These are phyloP conservation scores for Australoheros scitulus DNA, from an alignment of 2,113 vertebrate genomes.

Conservation along the genomic window DNA sequence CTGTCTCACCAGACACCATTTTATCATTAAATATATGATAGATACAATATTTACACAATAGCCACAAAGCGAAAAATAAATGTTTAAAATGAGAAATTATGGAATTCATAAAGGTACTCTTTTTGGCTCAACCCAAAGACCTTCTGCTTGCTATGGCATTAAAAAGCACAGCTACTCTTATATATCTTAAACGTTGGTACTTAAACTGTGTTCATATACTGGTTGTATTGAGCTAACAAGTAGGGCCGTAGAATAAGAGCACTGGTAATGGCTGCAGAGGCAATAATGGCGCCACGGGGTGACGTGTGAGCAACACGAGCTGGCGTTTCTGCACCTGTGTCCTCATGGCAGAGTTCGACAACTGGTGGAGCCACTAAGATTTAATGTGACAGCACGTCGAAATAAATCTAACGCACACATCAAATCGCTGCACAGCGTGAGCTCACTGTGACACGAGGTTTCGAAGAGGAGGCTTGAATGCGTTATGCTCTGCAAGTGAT, in stretches of 20 bases:
- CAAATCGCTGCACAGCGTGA: not conserved
- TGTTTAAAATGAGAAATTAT: no score
- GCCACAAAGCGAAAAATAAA: no score
- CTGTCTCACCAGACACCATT: no score
- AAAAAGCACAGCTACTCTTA: no score
- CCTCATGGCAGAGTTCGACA: slow-evolving; percentile 7
- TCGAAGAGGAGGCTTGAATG: not conserved
- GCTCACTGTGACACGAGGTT: not conserved
- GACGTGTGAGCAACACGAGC: slow-evolving; percentile 42
- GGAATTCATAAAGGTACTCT: no score
- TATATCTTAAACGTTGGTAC: no score
- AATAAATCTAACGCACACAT: slow-evolving; percentile 14
- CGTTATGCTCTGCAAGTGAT: not conserved
- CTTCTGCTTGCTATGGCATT: no score
- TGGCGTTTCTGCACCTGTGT: slow-evolving; percentile 41
- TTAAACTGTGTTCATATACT: no score
- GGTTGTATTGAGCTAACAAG: not conserved
- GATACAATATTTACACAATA: no score
- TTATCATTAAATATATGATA: no score
- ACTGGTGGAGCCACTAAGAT: slow-evolving; percentile 37
- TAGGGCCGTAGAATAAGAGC: not conserved
- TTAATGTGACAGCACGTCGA: slow-evolving; percentile 30
- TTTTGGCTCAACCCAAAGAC: no score
- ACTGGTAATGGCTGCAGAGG: slow-evolving; percentile 1
- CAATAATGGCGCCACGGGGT: not conserved